These are phyloP conservation scores for Coronaproctus castanopsis DNA, from an alignment of 2,888 invertebrate genomes.

Conservation along the genomic window DNA sequence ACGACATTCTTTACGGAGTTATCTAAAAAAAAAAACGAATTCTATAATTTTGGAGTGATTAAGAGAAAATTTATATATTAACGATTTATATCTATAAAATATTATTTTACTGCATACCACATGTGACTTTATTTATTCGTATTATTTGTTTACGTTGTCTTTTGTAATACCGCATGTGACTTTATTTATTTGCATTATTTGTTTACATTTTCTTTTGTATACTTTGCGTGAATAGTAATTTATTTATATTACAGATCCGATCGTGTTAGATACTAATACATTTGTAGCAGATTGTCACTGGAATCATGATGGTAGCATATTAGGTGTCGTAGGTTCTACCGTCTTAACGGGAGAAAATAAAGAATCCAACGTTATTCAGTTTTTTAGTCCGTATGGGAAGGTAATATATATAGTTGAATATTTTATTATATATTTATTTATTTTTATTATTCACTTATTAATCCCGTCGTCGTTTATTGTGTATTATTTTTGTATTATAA, in stretches of 20 bases:
- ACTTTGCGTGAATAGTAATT: too few species aligned
- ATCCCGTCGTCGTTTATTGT: constrained; percentile 1
- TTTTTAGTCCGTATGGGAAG: constrained; percentile 73
- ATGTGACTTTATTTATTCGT: too few species aligned
- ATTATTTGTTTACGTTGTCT: too few species aligned
- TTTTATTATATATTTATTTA: not conserved
- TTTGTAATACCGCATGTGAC: too few species aligned
- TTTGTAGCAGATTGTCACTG: constrained; percentile 61
- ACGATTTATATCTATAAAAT: too few species aligned
- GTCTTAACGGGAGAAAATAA: constrained; percentile 35
- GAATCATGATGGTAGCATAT: constrained; percentile 78
- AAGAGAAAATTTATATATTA: too few species aligned
- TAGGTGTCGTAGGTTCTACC: constrained; percentile 66
- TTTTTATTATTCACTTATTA: not conserved
- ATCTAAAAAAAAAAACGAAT: too few species aligned
- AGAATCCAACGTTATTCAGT: constrained; percentile 64
- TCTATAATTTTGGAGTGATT: too few species aligned
- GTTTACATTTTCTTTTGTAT: too few species aligned
- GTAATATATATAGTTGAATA: constrained; percentile 30
- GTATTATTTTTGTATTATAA: not conserved
- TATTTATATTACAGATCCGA: constrained; percentile 35
- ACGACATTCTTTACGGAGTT: too few species aligned
- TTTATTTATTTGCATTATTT: too few species aligned
- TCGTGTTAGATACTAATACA: constrained; percentile 65
- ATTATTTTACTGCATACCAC: too few species aligned